Conservation (phyloP, 2,888 invertebrate genomes). For the Brenthis daphne region DNA sequence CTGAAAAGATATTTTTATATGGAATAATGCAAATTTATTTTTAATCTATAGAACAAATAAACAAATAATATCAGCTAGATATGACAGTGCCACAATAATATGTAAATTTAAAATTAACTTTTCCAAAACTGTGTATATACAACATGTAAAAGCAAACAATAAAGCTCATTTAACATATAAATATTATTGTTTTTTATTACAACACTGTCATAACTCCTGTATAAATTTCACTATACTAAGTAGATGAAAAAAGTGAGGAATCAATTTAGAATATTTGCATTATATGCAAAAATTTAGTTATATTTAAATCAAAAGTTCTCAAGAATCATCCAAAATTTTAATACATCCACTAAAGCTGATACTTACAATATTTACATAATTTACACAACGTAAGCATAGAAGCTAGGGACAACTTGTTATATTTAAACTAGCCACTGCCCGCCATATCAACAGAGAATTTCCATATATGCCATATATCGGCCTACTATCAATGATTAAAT, state of each 20-base stretch:
- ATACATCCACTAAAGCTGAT: slow-evolving; percentile 54
- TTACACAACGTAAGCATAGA: slow-evolving; percentile 51
- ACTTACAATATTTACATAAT: slow-evolving; percentile 72
- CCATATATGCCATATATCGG: slow-evolving; percentile 5
- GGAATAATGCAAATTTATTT: neutral
- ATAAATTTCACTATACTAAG: neutral
- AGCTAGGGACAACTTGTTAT: slow-evolving; percentile 12
- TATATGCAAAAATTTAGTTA: neutral
- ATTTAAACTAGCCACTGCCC: neutral
- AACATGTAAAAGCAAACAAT: too few relatives aligned
- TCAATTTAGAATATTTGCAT: slow-evolving; percentile 4
- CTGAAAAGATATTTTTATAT: slow-evolving; percentile 8
- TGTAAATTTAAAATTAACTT: neutral
- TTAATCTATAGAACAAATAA: slow-evolving; percentile 1
- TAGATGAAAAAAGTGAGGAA: slow-evolving; percentile 1
- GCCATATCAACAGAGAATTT: slow-evolving; percentile 6
- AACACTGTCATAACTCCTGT: slow-evolving; percentile 3
- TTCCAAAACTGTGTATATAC: neutral
- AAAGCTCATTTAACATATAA: too few relatives aligned
- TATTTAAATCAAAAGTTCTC: slow-evolving; percentile 15
- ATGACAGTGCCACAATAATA: slow-evolving; percentile 11
- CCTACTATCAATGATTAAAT: neutral
- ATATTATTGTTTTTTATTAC: neutral
- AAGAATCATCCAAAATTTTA: slow-evolving; percentile 7
- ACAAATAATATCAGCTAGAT: neutral